These are phyloP conservation scores for Doryteuthis pealeii DNA, from an alignment of 1,140 invertebrate species.

Conservation along the genomic window DNA sequence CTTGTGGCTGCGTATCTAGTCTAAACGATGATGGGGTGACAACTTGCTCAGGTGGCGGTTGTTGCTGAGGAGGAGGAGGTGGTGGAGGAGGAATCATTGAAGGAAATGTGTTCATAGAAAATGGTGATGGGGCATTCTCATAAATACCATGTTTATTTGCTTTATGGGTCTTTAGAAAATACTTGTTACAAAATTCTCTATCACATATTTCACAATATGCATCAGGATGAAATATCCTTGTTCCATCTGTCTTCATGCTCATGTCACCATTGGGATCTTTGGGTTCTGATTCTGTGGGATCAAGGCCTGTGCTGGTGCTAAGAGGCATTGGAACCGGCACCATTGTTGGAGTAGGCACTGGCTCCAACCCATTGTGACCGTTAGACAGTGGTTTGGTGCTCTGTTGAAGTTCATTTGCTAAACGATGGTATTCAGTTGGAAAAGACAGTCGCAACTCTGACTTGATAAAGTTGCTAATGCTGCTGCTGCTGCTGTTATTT, in stretches of 20 bases:
- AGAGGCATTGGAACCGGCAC: background rate
- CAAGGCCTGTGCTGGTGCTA: background rate
- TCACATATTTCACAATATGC: constrained; percentile 77
- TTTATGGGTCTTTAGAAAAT: constrained; percentile 91
- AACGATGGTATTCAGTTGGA: constrained; percentile 14
- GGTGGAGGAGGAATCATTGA: constrained; percentile 13
- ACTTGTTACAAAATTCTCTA: constrained; percentile 65
- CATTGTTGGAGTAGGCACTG: background rate
- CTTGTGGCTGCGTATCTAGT: constrained; percentile 10
- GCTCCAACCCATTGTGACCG: constrained; percentile 12
- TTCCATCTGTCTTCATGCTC: constrained; percentile 15
- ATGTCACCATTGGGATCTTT: constrained; percentile 1
- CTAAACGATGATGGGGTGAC: constrained; percentile 14
- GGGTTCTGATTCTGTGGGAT: background rate
- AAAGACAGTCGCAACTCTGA: background rate
- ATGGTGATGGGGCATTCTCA: constrained; percentile 48
- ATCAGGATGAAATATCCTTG: constrained; percentile 67
- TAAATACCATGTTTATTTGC: constrained; percentile 97
- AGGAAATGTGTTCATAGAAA: constrained; percentile 30
- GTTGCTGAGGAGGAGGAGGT: background rate
- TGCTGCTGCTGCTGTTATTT: background rate
- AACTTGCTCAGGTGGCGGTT: background rate
- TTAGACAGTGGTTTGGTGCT: background rate
- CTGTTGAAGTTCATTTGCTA: constrained; percentile 13
- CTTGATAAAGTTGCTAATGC: background rate